phyloP scores from a whole-genome alignment of 1,140 invertebrate species.

The Aphaenogaster ashmeadi region DNA sequence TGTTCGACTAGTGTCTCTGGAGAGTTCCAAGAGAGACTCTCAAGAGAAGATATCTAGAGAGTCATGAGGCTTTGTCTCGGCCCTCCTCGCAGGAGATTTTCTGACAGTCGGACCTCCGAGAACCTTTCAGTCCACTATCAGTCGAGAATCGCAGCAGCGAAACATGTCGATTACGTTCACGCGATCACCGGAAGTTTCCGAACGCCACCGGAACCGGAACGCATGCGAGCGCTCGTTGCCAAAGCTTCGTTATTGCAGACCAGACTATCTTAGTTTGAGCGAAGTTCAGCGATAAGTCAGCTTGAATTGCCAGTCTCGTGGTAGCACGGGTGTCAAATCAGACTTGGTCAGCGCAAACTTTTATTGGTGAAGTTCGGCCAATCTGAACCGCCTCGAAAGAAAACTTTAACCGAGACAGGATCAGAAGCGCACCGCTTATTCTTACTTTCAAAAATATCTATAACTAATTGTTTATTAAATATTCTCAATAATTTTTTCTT shows the following conservation, averaged over 20 bases:
- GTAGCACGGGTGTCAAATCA: constrained; percentile 19
- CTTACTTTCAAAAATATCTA: background rate
- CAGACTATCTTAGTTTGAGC: constrained; percentile 24
- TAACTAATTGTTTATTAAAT: background rate
- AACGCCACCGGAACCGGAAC: background rate
- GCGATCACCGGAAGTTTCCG: constrained; percentile 52
- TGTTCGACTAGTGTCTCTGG: background rate
- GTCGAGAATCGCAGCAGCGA: background rate
- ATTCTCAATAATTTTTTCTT: background rate
- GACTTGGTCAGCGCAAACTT: constrained; percentile 32
- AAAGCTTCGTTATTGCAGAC: constrained; percentile 23
- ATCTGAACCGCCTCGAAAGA: background rate
- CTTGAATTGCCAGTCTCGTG: background rate
- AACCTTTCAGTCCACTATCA: background rate
- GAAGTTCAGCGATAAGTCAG: constrained; percentile 47
- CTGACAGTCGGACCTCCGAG: background rate
- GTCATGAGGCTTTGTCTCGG: constrained; percentile 1
- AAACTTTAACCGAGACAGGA: background rate
- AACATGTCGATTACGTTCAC: constrained; percentile 61
- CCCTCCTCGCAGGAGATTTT: background rate
- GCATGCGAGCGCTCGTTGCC: background rate
- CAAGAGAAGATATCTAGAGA: background rate
- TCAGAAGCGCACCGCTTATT: background rate
- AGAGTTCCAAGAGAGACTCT: background rate
- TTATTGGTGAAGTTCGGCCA: constrained; percentile 15